Base-by-base conservation (phyloP, 2,888 invertebrate species). In the Lasioglossum villosulum region DNA sequence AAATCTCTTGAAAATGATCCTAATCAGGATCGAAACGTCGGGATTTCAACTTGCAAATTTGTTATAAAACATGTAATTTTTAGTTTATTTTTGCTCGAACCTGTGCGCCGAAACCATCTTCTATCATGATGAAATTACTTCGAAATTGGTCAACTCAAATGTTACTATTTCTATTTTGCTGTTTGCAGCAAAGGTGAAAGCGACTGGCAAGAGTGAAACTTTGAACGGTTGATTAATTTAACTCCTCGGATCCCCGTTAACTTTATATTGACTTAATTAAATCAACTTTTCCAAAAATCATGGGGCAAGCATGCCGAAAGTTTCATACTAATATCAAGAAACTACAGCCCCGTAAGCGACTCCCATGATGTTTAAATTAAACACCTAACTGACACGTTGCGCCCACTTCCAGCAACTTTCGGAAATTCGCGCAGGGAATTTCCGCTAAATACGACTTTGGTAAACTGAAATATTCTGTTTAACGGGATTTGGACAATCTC, bases 341-440 rank as follows among this genome's bases (percentile, higher is more conserved):
- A 19, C 73, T 68, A 37, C n/a, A 10, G 81, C 1, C 19, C 42
- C 34, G 34, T 37, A 45, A 37, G 27, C 42, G 45, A 59, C 37
- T 37, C n/a, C 14, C 37, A 14, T 45, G 52, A 48, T 56, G 70
- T 63, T 27, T 48, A 82, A 82, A 77, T 78, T 82, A 82, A 82
- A 73, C 82, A 74, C 77, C 59, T 70, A 39, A 27, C 71, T 30
- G 72, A 63, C 66, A 45, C 56, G 75, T 66, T 59, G 52, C 70
- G n/a, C 45, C 27, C 52, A 56, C 56, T 72, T 52, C 4, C 52
- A 12, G 76, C 42, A 76, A 72, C 37, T 73, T 77, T 73, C 68
- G 16, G 52, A 81, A 82, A 76, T 77, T 72, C 39, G 45, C 63
- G 48, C 23, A 42, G n/a, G 16, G 16, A 82, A 68, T 73, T 82